Evolutionary conservation across 2,797 vertebrate genomes (phyloP), one percentile per base, ranked within the genome.

Genomic region (Gymnodraco acuticeps): DNA sequence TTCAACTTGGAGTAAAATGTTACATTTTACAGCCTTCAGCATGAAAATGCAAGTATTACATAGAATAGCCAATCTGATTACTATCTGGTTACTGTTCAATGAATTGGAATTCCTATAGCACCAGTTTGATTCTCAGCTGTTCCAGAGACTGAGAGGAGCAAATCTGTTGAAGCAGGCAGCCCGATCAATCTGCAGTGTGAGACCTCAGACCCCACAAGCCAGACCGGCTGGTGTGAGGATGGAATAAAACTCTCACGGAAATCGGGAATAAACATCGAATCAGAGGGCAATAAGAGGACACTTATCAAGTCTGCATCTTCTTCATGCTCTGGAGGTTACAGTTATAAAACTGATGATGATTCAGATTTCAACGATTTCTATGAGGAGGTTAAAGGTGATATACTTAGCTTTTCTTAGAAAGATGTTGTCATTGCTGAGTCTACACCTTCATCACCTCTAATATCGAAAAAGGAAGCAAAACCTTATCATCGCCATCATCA

Each of bases 361-460:
- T 91, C 88, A 82, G 82, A 95, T 87, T 87, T 89, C 80, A 91
- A 94, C 82, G 92, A 90, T 85, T 96, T 97, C 94, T 93, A 85
- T 19, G 90, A 95, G 85, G 96, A 96, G 83, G 95, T 97, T 85
- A 92, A 94, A 93, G 97, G 98, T 99, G 94, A 98, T 96, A 90
- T 81, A 67, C 82, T 87, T 78, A 92, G 86, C 75, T 87, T 93
- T 88, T 88, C 78, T 84, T 70, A 63, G 77, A 70, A 72, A 86
- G 42, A 82, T 67, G 61, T 64, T 62, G 56, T 77, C 74, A 81
- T 61, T 59, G 51, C 64, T 62, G 56, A 60, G 50, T 61, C 46
- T 11, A 45, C 77, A 87, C 78, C 76, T 86, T 87, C 79, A 90
- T 91, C 80, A 85, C 78, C 63, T 80, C 85, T 91, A 90, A 93